These are phyloP conservation scores for Bubo blakistoni DNA, from an alignment of 2,113 vertebrate genomes.

Conservation along the genomic window DNA sequence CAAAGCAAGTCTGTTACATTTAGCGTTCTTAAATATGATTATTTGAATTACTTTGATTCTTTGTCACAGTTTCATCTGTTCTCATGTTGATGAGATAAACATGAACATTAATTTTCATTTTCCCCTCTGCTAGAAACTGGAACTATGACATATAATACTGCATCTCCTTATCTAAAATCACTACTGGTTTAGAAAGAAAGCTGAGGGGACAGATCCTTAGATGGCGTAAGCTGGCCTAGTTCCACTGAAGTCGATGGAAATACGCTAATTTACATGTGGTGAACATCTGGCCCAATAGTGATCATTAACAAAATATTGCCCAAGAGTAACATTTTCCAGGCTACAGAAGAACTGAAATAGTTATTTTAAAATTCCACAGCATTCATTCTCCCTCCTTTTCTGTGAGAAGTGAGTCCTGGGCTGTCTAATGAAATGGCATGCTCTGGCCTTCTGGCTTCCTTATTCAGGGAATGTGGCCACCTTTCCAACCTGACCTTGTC, in stretches of 20 bases:
- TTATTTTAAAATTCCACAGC: not conserved
- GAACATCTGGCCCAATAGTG: slow-evolving; percentile 30
- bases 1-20: not conserved
- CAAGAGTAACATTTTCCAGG: slow-evolving; percentile 32
- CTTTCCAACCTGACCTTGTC: slow-evolving; percentile 1
- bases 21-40: not conserved
- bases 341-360: slow-evolving; percentile 16
- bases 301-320: slow-evolving; percentile 30
- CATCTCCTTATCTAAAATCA: not conserved
- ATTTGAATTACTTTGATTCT: not conserved
- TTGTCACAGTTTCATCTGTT: not conserved
- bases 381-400: not conserved
- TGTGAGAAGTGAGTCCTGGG: not conserved
- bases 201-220: slow-evolving; percentile 6
- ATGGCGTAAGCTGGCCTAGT: not conserved
- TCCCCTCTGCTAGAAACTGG: not conserved
- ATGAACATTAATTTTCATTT: not conserved
- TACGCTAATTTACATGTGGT: slow-evolving; percentile 7
- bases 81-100: not conserved
- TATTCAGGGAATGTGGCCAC: not conserved
- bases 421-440: not conserved
- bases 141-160: not conserved
- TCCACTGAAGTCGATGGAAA: slow-evolving; percentile 23
- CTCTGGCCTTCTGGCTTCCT: slow-evolving; percentile 8
- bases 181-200: not conserved